A percentile compares a stretch with the other conserved stretches of the same genome.
phyloP scores from a whole-genome alignment of 2,113 vertebrate species.

The Anas platyrhynchos region DNA sequence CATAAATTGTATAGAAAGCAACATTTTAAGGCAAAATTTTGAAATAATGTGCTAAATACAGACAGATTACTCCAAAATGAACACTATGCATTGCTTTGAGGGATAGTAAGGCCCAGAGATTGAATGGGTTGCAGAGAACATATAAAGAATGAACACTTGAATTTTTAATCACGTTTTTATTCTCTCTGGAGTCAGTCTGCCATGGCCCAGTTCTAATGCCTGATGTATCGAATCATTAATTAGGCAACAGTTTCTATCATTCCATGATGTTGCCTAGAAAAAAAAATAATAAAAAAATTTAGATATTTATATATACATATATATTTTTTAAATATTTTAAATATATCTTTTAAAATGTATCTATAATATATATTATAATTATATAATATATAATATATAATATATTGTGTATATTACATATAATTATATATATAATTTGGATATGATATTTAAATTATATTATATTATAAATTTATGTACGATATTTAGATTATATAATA shows the following conservation, averaged over 20 bases:
- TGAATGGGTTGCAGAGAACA: background rate
- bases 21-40: background rate
- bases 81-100: background rate
- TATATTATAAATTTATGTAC: too few species aligned
- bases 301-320: too few species aligned
- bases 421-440: too few species aligned
- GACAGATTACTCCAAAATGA: background rate
- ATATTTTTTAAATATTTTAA: too few species aligned
- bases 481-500: too few species aligned
- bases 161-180: background rate
- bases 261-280: background rate
- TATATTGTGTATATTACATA: too few species aligned
- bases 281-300: background rate
- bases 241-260: background rate
- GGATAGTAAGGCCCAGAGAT: background rate
- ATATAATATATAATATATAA: too few species aligned
- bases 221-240: background rate
- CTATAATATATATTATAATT: too few species aligned
- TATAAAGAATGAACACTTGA: background rate
- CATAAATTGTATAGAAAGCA: background rate
- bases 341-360: too few species aligned
- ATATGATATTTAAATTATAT: too few species aligned
- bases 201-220: background rate
- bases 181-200: background rate
- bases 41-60: background rate